Base-by-base conservation (phyloP, 2,113 vertebrate species). In the Anthoscopus minutus region DNA sequence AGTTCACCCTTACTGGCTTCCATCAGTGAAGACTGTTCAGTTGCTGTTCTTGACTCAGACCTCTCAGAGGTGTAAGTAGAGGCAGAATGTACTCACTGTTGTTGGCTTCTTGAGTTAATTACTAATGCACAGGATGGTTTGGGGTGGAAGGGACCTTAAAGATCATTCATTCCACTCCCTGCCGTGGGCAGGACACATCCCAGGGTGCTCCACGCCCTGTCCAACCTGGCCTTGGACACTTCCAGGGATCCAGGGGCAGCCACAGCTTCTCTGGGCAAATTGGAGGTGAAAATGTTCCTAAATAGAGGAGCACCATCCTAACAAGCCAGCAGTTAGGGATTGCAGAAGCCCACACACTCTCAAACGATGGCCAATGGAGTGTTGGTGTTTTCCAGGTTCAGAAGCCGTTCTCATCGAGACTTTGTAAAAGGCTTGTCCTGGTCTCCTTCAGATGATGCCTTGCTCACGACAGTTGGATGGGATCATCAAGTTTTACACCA, bases 401-500 rank as follows among this genome's bases (percentile, higher is more conserved):
- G 98, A 97, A 97, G 98, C 96, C 95, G 93, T 38, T 97, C 97
- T 54, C 99, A 99, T 89, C 98, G 97, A 96, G 99, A 99, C 96
- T 99, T 99, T 94, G 98, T 99, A 44, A 98, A 97, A 86, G 98
- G 98, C 44, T 98, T 99, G 47, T 98, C 98, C 3, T 99, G 99
- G 99, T 98, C 97, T 64, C 99, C 98, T 0, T 97, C 97, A 44
- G 98, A 98, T n/a, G 96, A 98, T 25, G 96, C 97, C 93, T 97
- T 98, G 28, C 98, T 99, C 69, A 99, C 99, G 10, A 99, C 99
- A 4, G 98, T 98, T 50, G 99, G 99, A 86, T 99, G 99, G 99
- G 99, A 99, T 96, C 99, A 99, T 90, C 98, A 99, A 69, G 99
- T 99, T 91, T 97, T 99, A 64, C 99, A 99, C 96, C 99, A 99